Conservation (phyloP, 2,888 invertebrate species). For the Lithosia quadra region DNA sequence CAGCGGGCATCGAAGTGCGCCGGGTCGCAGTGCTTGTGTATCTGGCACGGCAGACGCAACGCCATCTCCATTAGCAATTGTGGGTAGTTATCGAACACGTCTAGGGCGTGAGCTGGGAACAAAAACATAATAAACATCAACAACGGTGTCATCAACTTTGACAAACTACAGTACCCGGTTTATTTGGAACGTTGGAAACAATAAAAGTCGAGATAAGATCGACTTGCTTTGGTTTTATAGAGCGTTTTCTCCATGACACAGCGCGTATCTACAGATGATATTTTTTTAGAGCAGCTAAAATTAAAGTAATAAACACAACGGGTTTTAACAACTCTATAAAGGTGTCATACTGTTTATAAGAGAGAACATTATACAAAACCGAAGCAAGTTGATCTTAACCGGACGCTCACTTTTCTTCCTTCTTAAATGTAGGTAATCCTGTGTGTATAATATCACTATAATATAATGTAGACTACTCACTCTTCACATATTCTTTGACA, state of each 20-base stretch:
- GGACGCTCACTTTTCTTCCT: neutral
- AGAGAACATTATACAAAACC: neutral
- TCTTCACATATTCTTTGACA: slow-evolving; percentile 95
- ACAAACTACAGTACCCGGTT: neutral
- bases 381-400: neutral
- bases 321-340: neutral
- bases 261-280: too few relatives aligned
- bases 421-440: neutral
- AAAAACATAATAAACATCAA: neutral
- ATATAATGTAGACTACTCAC: slow-evolving; percentile 60
- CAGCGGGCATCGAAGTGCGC: slow-evolving; percentile 89
- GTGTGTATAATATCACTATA: neutral
- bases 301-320: neutral
- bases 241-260: too few relatives aligned
- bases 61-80: slow-evolving; percentile 98
- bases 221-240: too few relatives aligned
- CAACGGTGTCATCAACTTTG: neutral
- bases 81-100: slow-evolving; percentile 97
- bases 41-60: slow-evolving; percentile 96
- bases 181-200: neutral
- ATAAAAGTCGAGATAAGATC: too few relatives aligned
- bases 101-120: slow-evolving; percentile 91
- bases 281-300: neutral
- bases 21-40: slow-evolving; percentile 92
- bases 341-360: neutral